phyloP scores from a whole-genome alignment of 2,888 invertebrate species.

The Drosophila infuscata region DNA sequence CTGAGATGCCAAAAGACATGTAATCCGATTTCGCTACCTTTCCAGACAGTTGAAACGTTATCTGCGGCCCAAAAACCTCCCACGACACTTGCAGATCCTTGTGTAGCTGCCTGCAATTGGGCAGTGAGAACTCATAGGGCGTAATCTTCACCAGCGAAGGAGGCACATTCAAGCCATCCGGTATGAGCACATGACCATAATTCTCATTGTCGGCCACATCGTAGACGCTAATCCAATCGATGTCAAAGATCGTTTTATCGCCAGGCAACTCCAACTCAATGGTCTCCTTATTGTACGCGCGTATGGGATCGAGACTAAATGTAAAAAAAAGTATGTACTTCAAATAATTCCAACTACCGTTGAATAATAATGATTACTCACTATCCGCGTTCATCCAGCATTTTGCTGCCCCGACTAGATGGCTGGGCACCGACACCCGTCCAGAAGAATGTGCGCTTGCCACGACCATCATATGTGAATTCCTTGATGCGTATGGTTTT shows the following conservation, averaged over 20 bases:
- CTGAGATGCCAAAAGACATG: conserved; percentile 95
- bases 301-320: conserved; percentile 91
- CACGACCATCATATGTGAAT: conserved; percentile 91
- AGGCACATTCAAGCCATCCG: conserved; percentile 93
- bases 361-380: conserved; percentile 86
- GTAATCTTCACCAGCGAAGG: conserved; percentile 90
- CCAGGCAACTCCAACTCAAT: conserved; percentile 92
- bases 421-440: conserved; percentile 95
- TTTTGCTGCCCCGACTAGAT: conserved; percentile 91
- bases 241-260: conserved; percentile 91
- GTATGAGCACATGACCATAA: conserved; percentile 91
- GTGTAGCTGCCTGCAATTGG: conserved; percentile 94
- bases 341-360: neutral
- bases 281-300: conserved; percentile 90
- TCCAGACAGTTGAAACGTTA: conserved; percentile 93
- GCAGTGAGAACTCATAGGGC: conserved; percentile 88
- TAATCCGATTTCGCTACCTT: conserved; percentile 91
- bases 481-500: conserved; percentile 91
- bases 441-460: conserved; percentile 93
- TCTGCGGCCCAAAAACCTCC: conserved; percentile 95
- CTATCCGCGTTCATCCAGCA: conserved; percentile 97
- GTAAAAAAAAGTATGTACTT: neutral
- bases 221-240: conserved; percentile 94
- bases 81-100: conserved; percentile 93
- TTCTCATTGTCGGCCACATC: conserved; percentile 89